Conservation (phyloP, 1,140 invertebrate genomes). For the Lepidurus arcticus region DNA sequence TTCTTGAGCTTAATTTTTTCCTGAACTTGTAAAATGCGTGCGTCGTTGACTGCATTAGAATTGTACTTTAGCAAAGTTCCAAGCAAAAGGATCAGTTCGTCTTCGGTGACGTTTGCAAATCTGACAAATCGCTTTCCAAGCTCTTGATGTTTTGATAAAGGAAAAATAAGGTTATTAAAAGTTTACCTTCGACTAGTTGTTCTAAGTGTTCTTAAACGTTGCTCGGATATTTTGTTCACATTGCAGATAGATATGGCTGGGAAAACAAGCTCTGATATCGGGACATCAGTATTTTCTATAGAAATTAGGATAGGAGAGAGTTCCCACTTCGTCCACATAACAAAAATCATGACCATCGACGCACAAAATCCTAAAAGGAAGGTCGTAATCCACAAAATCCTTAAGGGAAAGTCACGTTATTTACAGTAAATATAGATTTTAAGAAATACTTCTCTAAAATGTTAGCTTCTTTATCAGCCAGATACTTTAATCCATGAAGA, state of each 20-base stretch:
- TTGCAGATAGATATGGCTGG: conserved; percentile 35
- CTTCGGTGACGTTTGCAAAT: neutral
- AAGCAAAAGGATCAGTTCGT: conserved; percentile 17
- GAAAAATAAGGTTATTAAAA: neutral
- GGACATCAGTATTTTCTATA: conserved; percentile 29
- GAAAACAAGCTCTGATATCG: conserved; percentile 24
- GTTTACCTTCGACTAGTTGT: neutral
- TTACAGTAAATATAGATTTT: neutral
- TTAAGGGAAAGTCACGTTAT: neutral
- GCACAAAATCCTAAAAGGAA: conserved; percentile 28
- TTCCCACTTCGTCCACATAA: conserved; percentile 32
- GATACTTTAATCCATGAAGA: conserved; percentile 31
- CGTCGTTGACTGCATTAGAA: conserved; percentile 8
- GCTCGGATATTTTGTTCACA: conserved; percentile 34
- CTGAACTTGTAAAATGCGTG: conserved; percentile 23
- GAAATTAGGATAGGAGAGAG: conserved; percentile 29
- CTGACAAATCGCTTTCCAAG: neutral
- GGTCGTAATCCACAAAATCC: conserved; percentile 28
- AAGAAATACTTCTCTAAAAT: conserved; percentile 28
- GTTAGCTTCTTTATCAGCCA: conserved; percentile 29
- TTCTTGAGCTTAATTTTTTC: conserved; percentile 26
- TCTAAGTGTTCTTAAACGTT: neutral
- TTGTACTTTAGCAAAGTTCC: conserved; percentile 25
- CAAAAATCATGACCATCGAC: conserved; percentile 24
- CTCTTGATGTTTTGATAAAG: neutral